Evolutionary conservation across 2,888 invertebrate species (phyloP), one percentile per base, ranked within the genome.

Genomic region (Cerceris rybyensis): DNA sequence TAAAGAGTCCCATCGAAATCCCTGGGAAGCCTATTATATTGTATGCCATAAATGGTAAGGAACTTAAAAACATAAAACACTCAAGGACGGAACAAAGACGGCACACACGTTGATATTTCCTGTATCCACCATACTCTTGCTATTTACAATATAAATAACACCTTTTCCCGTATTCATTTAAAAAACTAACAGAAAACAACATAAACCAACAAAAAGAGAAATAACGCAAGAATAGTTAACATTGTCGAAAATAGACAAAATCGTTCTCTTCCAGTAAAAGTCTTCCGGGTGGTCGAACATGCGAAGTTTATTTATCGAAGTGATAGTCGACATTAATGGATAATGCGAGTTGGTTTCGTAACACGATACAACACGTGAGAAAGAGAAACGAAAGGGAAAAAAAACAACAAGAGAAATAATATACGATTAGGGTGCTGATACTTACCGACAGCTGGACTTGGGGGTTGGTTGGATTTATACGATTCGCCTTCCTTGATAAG

Each of bases 401-500:
- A 16, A 39, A 64, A 58, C 55, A 63, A 64, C 77, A 75, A 64
- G 50, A 17, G 49, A 69, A 66, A 79, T 61, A 68, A 67, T 64
- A 72, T 57, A 65, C n/a, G 42, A 17, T 68, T 13, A 42, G 42
- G 61, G 58, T 28, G 59, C 39, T 63, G 59, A 64, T 83, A 88
- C 91, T 91, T 89, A 92, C 92, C 92, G 78, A 92, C 90, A 85
- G 90, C 90, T 59, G 92, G 91, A 75, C 90, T 91, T n/a, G 92
- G 91, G 72, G 91, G 91, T 80, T 90, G 90, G 85, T 90, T 91
- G 60, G 91, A 87, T 86, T 90, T 91, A 78, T 89, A 89, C 66
- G 89, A 86, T 63, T 92, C 91, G 78, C 88, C 88, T 82, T 96
- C 96, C 88, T 96, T 96, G 90, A 95, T 96, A 59, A 97, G 94